Conservation (phyloP, 2,113 vertebrate genomes). For the Alces alces region DNA sequence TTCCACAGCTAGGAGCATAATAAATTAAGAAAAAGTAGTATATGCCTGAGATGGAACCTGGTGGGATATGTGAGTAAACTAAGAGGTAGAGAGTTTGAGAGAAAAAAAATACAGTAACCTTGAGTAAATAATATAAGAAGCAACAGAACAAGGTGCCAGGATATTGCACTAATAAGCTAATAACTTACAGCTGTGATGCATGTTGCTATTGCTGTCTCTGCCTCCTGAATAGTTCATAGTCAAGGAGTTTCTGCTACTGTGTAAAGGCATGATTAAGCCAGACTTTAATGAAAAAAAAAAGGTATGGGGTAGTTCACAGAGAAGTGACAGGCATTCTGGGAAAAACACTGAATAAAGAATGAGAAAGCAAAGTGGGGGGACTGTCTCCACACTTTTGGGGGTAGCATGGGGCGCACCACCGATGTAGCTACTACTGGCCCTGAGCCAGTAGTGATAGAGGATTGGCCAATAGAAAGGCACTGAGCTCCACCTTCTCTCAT, state of each 20-base stretch:
- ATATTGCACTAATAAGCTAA: neutral
- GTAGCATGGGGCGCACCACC: rapidly evolving
- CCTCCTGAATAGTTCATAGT: neutral
- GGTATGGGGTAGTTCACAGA: neutral
- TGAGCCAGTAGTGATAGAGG: neutral
- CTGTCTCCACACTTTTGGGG: neutral
- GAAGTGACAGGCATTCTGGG: neutral
- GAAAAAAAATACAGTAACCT: neutral
- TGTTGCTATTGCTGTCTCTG: neutral
- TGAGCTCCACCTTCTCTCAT: neutral
- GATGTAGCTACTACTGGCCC: neutral
- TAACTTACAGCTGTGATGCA: neutral
- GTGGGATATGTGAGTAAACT: conserved; percentile 54
- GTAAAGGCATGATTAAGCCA: neutral
- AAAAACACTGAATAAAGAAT: neutral
- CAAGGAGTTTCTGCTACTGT: neutral
- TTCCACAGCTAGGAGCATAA: conserved; percentile 61
- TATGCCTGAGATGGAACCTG: conserved; percentile 58
- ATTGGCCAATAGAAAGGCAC: neutral
- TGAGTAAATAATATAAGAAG: neutral
- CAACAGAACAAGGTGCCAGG: neutral
- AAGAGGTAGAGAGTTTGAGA: conserved; percentile 56
- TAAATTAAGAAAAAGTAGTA: conserved; percentile 68
- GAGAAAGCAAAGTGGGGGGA: neutral
- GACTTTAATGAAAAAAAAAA: neutral